These are phyloP conservation scores for Notiomystis cincta DNA, from an alignment of 2,113 vertebrate species.

Conservation along the genomic window DNA sequence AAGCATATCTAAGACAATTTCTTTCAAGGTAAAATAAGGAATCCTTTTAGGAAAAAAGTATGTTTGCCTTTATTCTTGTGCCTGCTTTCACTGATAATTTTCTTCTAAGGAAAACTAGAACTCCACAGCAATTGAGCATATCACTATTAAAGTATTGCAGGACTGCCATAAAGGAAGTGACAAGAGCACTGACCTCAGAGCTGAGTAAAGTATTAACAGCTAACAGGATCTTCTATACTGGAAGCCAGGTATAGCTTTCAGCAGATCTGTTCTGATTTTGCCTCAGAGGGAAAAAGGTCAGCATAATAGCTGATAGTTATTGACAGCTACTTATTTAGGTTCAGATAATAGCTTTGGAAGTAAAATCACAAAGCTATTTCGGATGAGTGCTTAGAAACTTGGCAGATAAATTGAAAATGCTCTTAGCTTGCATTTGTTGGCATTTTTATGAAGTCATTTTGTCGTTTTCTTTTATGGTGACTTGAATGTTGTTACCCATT, in stretches of 20 bases:
- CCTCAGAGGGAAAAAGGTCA: not conserved
- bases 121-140: not conserved
- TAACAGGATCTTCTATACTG: not conserved
- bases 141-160: not conserved
- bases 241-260: not conserved
- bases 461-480: not conserved
- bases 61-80: not conserved
- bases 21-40: not conserved
- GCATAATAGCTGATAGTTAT: not conserved
- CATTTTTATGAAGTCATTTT: conserved; percentile 35
- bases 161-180: not conserved
- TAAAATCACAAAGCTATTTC: conserved; percentile 35
- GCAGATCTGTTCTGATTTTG: not conserved
- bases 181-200: not conserved
- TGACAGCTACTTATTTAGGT: conserved; percentile 18
- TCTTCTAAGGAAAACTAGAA: not conserved
- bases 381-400: conserved; percentile 2
- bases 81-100: not conserved
- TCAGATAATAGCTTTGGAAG: conserved; percentile 30
- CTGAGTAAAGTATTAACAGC: not conserved
- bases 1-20: not conserved
- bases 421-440: conserved; percentile 33
- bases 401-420: conserved; percentile 26
- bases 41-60: not conserved
- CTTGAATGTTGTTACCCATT: not conserved